phyloP scores from a whole-genome alignment of 2,113 vertebrate genomes.

The Anhinga anhinga region DNA sequence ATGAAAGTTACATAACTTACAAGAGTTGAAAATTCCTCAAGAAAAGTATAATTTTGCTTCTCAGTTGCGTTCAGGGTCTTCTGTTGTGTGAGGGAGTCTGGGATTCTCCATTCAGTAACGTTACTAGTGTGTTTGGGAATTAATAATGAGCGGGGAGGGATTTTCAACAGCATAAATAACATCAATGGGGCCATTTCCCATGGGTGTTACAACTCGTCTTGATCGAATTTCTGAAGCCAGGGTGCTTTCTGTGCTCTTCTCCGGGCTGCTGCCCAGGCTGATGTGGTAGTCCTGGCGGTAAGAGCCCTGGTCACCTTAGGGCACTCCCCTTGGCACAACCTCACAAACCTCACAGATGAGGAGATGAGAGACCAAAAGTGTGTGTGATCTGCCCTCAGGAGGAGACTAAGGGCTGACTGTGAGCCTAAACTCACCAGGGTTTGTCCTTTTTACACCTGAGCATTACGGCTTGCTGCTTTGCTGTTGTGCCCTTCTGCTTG shows the following conservation, averaged over 20 bases:
- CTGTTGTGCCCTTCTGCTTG: neutral
- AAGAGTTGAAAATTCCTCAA: neutral
- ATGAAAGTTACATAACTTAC: neutral
- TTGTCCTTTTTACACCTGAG: neutral
- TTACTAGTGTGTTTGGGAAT: neutral
- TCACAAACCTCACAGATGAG: neutral
- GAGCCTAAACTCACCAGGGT: neutral
- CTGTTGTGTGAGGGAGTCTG: neutral
- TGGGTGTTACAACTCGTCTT: neutral
- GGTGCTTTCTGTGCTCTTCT: neutral
- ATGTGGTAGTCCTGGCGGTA: neutral
- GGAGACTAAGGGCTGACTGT: neutral
- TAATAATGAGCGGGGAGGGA: neutral
- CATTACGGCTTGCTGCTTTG: neutral
- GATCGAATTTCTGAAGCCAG: neutral
- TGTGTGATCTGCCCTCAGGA: neutral
- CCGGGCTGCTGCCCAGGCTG: neutral
- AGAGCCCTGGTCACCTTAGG: neutral
- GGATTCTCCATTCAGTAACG: neutral
- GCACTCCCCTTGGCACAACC: neutral
- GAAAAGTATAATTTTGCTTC: neutral
- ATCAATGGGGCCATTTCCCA: neutral
- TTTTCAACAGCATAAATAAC: neutral
- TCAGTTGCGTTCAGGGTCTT: neutral
- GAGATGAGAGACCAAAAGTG: neutral